Percentiles rank a stretch among this genome's conserved stretches.
Evolutionary conservation across 2,888 invertebrate species (phyloP).

Genomic region (Metacarcinus magister): DNA sequence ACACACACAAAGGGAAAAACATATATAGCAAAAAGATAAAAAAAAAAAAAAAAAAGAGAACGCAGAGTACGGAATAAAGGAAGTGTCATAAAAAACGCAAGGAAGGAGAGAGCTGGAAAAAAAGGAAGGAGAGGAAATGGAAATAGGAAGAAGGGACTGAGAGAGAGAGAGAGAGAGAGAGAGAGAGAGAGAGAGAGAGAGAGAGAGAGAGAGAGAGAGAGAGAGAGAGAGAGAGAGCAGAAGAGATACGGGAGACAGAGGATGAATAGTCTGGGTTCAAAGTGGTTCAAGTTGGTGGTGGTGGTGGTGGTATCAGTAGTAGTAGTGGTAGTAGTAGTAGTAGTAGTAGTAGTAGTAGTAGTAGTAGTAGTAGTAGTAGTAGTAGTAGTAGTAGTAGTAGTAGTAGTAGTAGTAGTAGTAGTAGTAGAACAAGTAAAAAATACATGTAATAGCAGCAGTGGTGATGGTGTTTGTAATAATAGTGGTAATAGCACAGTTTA

Average conservation of each 20-base stretch:
- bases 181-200: not conserved
- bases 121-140: not conserved
- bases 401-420: not conserved
- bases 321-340: not conserved
- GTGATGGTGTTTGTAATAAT: not conserved
- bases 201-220: too few species aligned
- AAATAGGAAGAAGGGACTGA: not conserved
- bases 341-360: not conserved
- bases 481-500: not conserved
- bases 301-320: not conserved
- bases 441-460: not conserved
- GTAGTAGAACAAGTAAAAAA: not conserved
- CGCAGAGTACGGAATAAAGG: too few species aligned
- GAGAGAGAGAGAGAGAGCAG: not conserved
- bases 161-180: not conserved
- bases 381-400: conserved; percentile 41
- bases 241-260: not conserved
- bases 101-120: too few species aligned
- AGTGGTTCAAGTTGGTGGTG: not conserved
- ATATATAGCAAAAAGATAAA: too few species aligned
- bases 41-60: too few species aligned
- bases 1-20: not conserved
- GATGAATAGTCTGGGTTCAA: not conserved
- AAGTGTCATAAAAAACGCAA: too few species aligned
- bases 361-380: not conserved